Evolutionary conservation across 2,113 vertebrate species (phyloP), one percentile per base, ranked within the genome.

Genomic region (Grammomys surdaster): DNA sequence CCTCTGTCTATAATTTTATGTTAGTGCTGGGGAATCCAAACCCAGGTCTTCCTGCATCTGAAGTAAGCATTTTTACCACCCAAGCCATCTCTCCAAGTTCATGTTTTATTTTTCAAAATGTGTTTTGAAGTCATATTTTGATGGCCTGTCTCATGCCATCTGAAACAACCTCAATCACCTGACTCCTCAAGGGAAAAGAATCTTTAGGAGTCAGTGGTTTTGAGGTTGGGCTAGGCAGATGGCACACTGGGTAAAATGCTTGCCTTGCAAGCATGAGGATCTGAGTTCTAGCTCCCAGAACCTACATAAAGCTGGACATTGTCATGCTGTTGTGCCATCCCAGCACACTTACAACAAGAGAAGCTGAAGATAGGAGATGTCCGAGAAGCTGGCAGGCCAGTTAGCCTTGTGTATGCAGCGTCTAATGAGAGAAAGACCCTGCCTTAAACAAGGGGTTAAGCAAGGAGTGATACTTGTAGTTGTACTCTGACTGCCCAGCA

Each of bases 61-160:
- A 9, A 65, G 43, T 13, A 86, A 69, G 60, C 16, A 48, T 17
- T 86, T 82, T 40, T 40, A 56, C 56, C 20, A 28, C 36, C 20
- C 17, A 4, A 86, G 60, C 43, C 60, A 67, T 19, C 28, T 85
- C 43, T 16, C 84, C 26, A 48, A 48, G 0, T 17, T 13, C 63
- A 36, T 48, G 17, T 33, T 63, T 22, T 36, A 20, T 20, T 86
- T 86, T 86, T 86, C 84, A 67, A 48, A 67, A 67, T 67, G 60
- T 67, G 36, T 56, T 81, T 86, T 60, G 70, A 84, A 89, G 20
- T 72, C 13, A 72, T 58, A 95, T 76, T 54, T 90, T 90, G 63
- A 43, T 31, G 65, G 43, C 11, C 13, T 81, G 1, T 13, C 36
- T 85, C 11, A 69, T 58, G 72, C 43, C 40, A 17, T 95, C 82